Base-by-base conservation (phyloP, 1,140 invertebrate species). In the Eurytemora carolleeae region DNA sequence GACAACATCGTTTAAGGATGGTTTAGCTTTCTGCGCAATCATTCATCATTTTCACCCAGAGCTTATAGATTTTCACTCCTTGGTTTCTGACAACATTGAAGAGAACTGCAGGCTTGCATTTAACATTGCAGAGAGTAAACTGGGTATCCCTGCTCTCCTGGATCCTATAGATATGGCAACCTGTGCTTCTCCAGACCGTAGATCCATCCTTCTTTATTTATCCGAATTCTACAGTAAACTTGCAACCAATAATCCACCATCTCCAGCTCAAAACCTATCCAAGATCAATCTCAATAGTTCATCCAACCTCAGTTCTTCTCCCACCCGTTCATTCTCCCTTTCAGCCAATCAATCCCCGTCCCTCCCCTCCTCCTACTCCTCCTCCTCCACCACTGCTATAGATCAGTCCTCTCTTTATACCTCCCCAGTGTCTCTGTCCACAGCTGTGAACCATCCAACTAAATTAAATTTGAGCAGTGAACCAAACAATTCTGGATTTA, bases 11-110 rank as follows among this genome's bases (percentile, higher is more conserved):
- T 93, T 87, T 87, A 78, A 86, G 66, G 83, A 92, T 76, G 92
- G 92, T 57, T 79, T 95, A 53, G 78, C 77, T 23, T 96, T 94
- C 74, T 96, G 91, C 77, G 92, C 91, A 56, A 81, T 96, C 72
- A 91, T 96, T 68, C 91, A 95, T 75, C 84, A 88, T 70, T 95
- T 91, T 75, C 80, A 89, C 68, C 91, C 91, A 26, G 90, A 95
- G 74, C 78, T 95, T 63, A 92, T 96, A 72, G 87, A 96, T 68
- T 89, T 88, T 71, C 78, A 84, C 55, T 81, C 80, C 67, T 72
- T 91, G 58, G 81, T 86, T 64, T 85, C 88, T 68, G 80, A 83
- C 66, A 84, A 96, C 73, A 80, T 94, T 52, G 84, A 85, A 70
- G 79, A 85, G 65, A 96, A 96, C 73, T 94, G 94, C 73, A 81